Base-by-base conservation (phyloP, 1,140 invertebrate genomes). In the Rhopalosiphum padi region DNA sequence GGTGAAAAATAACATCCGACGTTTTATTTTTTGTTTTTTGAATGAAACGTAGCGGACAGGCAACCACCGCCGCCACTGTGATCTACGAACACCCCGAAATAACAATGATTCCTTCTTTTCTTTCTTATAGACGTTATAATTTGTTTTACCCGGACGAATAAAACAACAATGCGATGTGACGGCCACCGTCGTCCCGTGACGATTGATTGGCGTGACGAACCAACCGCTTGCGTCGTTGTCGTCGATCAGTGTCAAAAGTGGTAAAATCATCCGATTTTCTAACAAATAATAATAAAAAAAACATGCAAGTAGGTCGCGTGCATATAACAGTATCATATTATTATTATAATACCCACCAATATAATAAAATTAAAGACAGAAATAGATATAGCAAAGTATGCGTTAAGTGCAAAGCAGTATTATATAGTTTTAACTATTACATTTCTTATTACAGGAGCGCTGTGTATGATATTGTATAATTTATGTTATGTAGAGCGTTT, bases 1-100 rank as follows among this genome's bases (percentile, higher is more conserved):
- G 77, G 77, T 92, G 91, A 92, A 92, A 92, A 92, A 92, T 92
- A 92, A 92, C 48, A 53, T 92, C 91, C 77, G 91, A 48, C 41
- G 43, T 91, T 46, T 43, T 68, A n/a, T 41, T 60, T 60, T 77
- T 77, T 77, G 3, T 18, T 83, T 92, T 51, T 83, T 92, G 43
- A 92, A 92, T 92, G 91, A 92, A 92, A 41, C 48, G n/a, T 43
- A 68, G 46, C 43, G 43, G 85, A 82, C 77, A 25, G 53, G n/a
- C 30, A 37, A 22, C 51, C 25, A 18, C 46, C 23, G 43, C 2
- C 46, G 88, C 53, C 37, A 21, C 43, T 43, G 89, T 46, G 90
- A 22, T 48, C 46, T 11, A 89, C 35, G 8, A n/a, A n/a, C 87
- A 89, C 87, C 46, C 43, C 48, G 21, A 90, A 77, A 77, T 77